Base-by-base conservation (phyloP, 2,113 vertebrate genomes). In the Morone chrysops region DNA sequence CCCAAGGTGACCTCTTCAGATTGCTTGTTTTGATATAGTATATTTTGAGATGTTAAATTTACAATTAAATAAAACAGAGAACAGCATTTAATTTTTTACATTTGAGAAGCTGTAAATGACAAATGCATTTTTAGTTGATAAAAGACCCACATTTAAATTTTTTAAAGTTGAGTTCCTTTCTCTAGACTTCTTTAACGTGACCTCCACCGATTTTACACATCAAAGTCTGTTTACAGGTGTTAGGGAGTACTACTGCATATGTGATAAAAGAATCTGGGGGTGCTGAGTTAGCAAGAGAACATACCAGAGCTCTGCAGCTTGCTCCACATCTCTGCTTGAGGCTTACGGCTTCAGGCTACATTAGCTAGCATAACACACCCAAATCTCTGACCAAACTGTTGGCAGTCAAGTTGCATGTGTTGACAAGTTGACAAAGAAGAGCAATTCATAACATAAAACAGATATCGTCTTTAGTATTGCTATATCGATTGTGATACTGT, bases 11-110 rank as follows among this genome's bases (percentile, higher is more conserved):
- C 6, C 2, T 62, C 31, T n/a, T 38, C 25, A 47, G 18, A 4
- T 47, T 45, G 40, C 20, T 67, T 62, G 16, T 66, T 83, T 78
- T 53, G 16, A 36, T 69, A 40, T 25, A 68, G 18, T 36, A 20
- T 12, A 74, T 25, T 25, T 25, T 25, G 54, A 80, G 1, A 79
- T 62, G 11, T 20, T 20, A 12, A 4, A 61, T 20, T 62, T 41
- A 41, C 2, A 11, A 40, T 40, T 0, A 62, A 0, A 40, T 61
- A 18, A 61, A 38, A 38, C 14, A 18, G 36, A 18, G 14, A 36
- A 17, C 31, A 38, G 31, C 16, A 60, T 25, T 6, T n/a, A 59
- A 14, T 25, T 25, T 25, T n/a, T n/a, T n/a, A n/a, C n/a, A n/a
- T n/a, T n/a, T n/a, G n/a, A n/a, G n/a, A 25, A 25, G 25, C 25